Evolutionary conservation across 2,888 invertebrate genomes (phyloP).

Genomic region (Ochropleura leucogaster): DNA sequence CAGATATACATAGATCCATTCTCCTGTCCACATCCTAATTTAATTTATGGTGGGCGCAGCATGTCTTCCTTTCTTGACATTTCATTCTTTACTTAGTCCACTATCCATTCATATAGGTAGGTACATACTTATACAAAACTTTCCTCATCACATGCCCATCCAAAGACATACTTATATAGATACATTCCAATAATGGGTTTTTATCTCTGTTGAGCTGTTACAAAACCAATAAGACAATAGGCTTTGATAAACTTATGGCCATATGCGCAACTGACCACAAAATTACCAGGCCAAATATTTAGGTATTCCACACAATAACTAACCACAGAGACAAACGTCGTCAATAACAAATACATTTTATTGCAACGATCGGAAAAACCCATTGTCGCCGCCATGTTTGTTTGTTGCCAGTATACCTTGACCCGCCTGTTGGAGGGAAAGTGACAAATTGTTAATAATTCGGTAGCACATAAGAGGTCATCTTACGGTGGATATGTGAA

Average conservation of each 20-base stretch:
- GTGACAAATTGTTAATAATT: slow-evolving; percentile 3
- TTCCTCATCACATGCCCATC: too few relatives aligned
- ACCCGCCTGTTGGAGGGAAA: slow-evolving; percentile 30
- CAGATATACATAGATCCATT: too few relatives aligned
- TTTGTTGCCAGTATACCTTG: slow-evolving; percentile 39
- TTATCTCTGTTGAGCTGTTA: too few relatives aligned
- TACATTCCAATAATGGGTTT: too few relatives aligned
- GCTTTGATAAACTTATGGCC: neutral
- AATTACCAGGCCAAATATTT: slow-evolving; percentile 29
- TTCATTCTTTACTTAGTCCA: too few relatives aligned
- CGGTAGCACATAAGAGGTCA: slow-evolving; percentile 28
- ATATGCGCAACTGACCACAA: slow-evolving; percentile 12
- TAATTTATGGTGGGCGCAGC: too few relatives aligned
- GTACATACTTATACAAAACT: too few relatives aligned
- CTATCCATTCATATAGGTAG: too few relatives aligned
- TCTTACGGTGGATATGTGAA: slow-evolving; percentile 37
- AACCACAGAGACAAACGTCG: slow-evolving; percentile 58
- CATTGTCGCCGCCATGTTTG: slow-evolving; percentile 52
- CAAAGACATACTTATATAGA: too few relatives aligned
- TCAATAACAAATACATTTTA: slow-evolving; percentile 67
- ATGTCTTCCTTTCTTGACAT: too few relatives aligned
- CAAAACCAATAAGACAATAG: neutral
- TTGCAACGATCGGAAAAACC: slow-evolving; percentile 67
- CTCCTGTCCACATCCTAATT: too few relatives aligned
- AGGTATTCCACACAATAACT: slow-evolving; percentile 58